Base-by-base conservation (phyloP, 2,797 vertebrate species). In the Pterois miles region DNA sequence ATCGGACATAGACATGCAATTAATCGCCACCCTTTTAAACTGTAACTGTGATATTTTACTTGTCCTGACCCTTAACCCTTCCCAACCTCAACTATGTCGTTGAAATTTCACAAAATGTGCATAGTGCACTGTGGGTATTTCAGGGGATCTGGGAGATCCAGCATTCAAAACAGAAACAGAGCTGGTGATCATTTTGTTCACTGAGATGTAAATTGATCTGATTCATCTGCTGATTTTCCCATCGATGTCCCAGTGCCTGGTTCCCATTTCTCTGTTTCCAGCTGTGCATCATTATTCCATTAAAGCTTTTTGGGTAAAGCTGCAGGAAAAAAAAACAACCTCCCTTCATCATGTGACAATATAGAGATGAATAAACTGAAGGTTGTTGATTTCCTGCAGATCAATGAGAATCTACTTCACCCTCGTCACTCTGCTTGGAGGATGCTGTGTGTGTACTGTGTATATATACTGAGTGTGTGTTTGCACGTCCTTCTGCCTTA, bases 361-460 rank as follows among this genome's bases (percentile, higher is more conserved):
- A 56, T 46, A 2, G 38, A 60, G 22, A 70, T 43, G 1, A 74
- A 80, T 65, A 80, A 71, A 80, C 2, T 58, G 20, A 14, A 65
- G 50, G 58, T 81, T 69, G 68, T 69, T 77, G 11, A 71, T 60
- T 74, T 76, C 69, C 43, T 46, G 52, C 62, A 65, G 62, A 56
- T 60, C 62, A 70, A 34, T 80, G 48, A 62, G 58, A 9, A 70
- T 36, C 72, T 76, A 38, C 48, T 62, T 79, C 52, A 31, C 13
- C 27, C 22, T 31, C 25, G 46, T 29, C 43, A 27, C 25, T 23
- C 14, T 43, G 64, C 48, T 58, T 1, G 1, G 13, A 69, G 53
- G 46, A 73, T 1, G 12, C 11, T 43, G 53, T 31, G 52, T 33
- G 31, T 71, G n/a, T 54, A 3, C 36, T 11, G 64, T 22, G 46